Percentiles rank a stretch among this genome's conserved stretches.
These are phyloP conservation scores for Solenodon paradoxus DNA, from an alignment of 2,113 vertebrate genomes.

Conservation along the genomic window DNA sequence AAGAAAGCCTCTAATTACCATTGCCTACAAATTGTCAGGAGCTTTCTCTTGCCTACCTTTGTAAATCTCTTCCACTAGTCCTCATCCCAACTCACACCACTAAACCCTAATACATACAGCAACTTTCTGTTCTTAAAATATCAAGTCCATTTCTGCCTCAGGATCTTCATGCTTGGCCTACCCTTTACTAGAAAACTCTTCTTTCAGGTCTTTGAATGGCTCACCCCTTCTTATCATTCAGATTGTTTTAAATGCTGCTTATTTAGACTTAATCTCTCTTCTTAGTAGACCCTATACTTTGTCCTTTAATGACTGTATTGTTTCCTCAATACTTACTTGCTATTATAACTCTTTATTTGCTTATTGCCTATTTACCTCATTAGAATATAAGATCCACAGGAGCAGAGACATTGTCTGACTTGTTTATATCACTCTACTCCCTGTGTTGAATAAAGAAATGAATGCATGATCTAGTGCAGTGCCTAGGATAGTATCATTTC, in stretches of 20 bases:
- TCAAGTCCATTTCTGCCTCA: no score
- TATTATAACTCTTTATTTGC: background rate
- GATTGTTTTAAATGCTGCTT: background rate
- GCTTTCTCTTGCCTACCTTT: background rate
- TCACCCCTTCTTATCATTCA: background rate
- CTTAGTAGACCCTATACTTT: background rate
- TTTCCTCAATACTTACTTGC: background rate
- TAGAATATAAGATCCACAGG: background rate
- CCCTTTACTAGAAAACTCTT: background rate
- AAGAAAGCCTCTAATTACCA: background rate
- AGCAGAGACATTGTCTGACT: background rate
- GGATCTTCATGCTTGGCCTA: background rate
- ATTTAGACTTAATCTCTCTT: background rate
- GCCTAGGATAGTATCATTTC: background rate
- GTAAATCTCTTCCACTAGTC: background rate
- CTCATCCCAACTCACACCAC: background rate
- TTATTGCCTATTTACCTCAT: background rate
- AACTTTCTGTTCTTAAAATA: background rate
- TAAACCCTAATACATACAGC: background rate
- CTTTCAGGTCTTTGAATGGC: background rate
- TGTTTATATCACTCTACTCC: background rate
- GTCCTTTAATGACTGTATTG: background rate
- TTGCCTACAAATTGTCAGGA: no score
- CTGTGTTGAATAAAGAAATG: background rate
- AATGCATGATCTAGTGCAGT: background rate